These are phyloP conservation scores for Phaedon cochleariae DNA, from an alignment of 2,888 invertebrate species.

Conservation along the genomic window DNA sequence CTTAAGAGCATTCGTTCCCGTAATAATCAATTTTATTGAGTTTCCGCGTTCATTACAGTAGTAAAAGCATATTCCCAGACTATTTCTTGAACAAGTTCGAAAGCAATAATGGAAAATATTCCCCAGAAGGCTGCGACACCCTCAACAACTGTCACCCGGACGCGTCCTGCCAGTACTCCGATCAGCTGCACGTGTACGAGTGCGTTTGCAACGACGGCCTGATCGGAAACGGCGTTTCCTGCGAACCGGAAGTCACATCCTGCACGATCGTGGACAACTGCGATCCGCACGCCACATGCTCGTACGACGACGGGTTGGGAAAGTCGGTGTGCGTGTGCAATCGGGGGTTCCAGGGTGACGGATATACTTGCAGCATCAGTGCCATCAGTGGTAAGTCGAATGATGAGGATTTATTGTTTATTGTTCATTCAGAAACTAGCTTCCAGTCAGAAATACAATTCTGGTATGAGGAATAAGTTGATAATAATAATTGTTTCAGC, in stretches of 20 bases:
- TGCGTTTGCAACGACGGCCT: conserved; percentile 87
- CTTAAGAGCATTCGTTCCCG: too few species aligned
- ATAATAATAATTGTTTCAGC: too few species aligned
- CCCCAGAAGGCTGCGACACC: conserved; percentile 67
- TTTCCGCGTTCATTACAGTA: too few species aligned
- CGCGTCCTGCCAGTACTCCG: conserved; percentile 77
- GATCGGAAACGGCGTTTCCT: conserved; percentile 83
- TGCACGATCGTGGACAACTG: conserved; percentile 72
- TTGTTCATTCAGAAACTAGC: too few species aligned
- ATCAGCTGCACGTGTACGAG: conserved; percentile 65
- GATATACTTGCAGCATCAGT: conserved; percentile 77
- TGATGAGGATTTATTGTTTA: too few species aligned
- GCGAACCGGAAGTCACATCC: conserved; percentile 67
- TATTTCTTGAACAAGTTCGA: too few species aligned
- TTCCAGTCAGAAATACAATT: too few species aligned
- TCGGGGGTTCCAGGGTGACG: conserved; percentile 84
- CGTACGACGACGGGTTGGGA: conserved; percentile 72
- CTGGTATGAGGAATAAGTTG: too few species aligned
- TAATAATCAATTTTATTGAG: too few species aligned
- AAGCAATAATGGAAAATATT: neutral
- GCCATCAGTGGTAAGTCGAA: too few species aligned
- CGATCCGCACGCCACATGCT: conserved; percentile 78
- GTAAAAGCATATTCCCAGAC: too few species aligned
- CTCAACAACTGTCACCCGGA: conserved; percentile 83
- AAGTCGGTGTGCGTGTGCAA: conserved; percentile 80